Evolutionary conservation across 2,113 vertebrate species (phyloP), one percentile per base, ranked within the genome.

Genomic region (Anthoscopus minutus): DNA sequence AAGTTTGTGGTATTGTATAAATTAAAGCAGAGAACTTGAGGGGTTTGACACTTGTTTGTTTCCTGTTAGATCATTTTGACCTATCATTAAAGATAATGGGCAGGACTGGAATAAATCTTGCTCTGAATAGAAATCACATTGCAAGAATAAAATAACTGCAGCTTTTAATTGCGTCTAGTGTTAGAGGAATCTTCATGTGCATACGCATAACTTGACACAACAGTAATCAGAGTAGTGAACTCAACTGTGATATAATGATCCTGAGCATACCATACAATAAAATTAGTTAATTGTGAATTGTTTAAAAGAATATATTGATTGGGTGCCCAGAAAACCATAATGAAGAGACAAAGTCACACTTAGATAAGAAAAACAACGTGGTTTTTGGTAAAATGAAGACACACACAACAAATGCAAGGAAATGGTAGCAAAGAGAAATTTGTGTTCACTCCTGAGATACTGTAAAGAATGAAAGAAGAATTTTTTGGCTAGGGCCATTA

Each of bases 221-320:
- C 30, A 50, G 56, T 86, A 66, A 89, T 71, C 70, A 73, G 56
- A 71, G 92, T 83, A 78, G 80, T 21, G 44, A 95, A 69, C 54
- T 91, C 95, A 95, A 96, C 83, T 83, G 79, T 78, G 74, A 92
- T 90, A 77, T 91, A 97, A 95, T 35, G 84, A 96, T 77, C 53
- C 81, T 48, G 44, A 76, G 84, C 58, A 70, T 74, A 62, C 51
- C 23, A 28, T 77, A 61, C 69, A 56, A 83, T 74, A 78, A 90
- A 45, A 64, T 23, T 80, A 74, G 53, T 74, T 92, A 90, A 92
- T 74, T 88, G 44, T 51, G 51, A 90, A 38, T 71, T 83, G 37
- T 78, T 92, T 74, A 83, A 81, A 89, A 91, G 38, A 62, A 80
- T 2, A 8, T 53, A 61, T 6, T 72, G 48, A 57, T 15, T 57